Percentiles rank a stretch among this genome's conserved stretches.
These are phyloP conservation scores for Isurus oxyrinchus DNA, from an alignment of 2,113 vertebrate genomes.

Conservation along the genomic window DNA sequence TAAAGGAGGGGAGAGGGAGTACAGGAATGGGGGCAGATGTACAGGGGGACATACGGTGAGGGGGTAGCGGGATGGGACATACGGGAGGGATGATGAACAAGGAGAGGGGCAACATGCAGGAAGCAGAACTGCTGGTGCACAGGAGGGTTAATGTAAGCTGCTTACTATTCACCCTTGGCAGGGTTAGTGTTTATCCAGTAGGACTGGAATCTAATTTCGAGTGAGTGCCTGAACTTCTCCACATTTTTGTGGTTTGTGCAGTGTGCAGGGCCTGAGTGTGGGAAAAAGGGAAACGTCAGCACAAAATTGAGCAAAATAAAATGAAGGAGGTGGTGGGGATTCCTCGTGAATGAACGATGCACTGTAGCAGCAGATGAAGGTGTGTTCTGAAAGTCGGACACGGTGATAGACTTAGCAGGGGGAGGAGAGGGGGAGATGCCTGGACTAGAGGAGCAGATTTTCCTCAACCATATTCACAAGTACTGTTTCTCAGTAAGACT, in stretches of 20 bases:
- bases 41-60: not conserved
- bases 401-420: not conserved
- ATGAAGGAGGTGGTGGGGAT: not conserved
- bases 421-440: not conserved
- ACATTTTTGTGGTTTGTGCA: constrained; percentile 21
- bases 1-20: too few species aligned
- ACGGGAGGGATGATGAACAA: not conserved
- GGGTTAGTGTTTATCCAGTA: not conserved
- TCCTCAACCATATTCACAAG: not conserved
- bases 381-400: not conserved
- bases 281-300: not conserved
- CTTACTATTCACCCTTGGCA: not conserved
- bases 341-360: not conserved
- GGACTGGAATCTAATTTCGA: constrained; percentile 11
- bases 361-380: not conserved
- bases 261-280: not conserved
- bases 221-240: constrained; percentile 5
- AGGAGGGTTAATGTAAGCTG: not conserved
- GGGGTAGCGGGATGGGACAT: not conserved
- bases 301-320: not conserved
- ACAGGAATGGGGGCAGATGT: not conserved
- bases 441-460: not conserved
- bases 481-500: not conserved
- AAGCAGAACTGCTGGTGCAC: not conserved
- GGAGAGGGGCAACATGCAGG: not conserved